phyloP scores from a whole-genome alignment of 2,797 vertebrate genomes.

The Sitta carolinensis region DNA sequence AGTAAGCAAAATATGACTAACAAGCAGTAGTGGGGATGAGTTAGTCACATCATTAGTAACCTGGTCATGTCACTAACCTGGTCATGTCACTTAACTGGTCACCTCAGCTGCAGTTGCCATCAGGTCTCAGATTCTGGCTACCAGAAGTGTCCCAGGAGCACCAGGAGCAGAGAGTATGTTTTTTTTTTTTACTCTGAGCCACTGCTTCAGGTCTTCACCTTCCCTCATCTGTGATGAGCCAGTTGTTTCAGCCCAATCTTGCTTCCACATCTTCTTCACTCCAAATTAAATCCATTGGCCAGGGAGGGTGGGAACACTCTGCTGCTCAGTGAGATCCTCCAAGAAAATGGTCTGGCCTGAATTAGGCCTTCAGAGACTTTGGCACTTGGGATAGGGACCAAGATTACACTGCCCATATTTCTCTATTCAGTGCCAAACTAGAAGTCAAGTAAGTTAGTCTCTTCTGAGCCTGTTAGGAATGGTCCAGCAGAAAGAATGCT shows the following conservation, averaged over 20 bases:
- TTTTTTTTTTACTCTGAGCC: not conserved
- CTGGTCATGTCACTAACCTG: not conserved
- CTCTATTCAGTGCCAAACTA: not conserved
- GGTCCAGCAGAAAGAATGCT: not conserved
- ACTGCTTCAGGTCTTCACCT: not conserved
- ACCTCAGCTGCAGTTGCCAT: not conserved
- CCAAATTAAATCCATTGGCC: not conserved
- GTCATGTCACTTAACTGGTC: not conserved
- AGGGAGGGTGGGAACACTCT: not conserved
- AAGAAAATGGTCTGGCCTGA: not conserved
- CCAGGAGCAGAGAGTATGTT: not conserved
- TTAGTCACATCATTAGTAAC: not conserved
- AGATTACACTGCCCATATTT: not conserved
- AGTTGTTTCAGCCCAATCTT: not conserved
- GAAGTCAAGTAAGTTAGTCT: not conserved
- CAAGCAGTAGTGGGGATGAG: not conserved
- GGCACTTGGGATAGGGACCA: rapidly evolving
- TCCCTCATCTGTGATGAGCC: not conserved
- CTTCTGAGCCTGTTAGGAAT: not conserved
- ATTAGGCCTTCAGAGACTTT: not conserved
- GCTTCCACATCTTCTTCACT: not conserved
- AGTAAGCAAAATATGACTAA: not conserved
- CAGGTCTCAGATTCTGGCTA: not conserved
- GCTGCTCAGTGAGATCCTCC: rapidly evolving
- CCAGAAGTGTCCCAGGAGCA: too few relatives aligned